Evolutionary conservation across 2,888 invertebrate genomes (phyloP).

Genomic region (Melieria omissa): DNA sequence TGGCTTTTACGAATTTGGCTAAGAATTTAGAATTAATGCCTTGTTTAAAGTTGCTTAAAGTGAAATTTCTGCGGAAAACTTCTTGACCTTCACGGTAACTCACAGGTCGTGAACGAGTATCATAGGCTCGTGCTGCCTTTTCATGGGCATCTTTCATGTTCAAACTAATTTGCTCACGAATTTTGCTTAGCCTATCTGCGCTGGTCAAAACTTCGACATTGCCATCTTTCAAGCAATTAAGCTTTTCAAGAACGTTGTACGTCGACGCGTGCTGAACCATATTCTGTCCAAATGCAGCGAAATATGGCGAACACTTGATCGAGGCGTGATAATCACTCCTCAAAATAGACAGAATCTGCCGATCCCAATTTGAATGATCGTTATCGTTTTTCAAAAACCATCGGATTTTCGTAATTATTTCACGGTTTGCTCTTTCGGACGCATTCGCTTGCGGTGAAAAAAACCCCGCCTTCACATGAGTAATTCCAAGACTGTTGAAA

Average conservation of each 20-base stretch:
- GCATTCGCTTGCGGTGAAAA: conserved; percentile 41
- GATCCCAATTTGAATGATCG: conserved; percentile 31
- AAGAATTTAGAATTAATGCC: no score
- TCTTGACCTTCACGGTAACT: no score
- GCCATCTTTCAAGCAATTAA: conserved; percentile 9
- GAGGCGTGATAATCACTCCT: conserved; percentile 33
- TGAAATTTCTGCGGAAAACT: no score
- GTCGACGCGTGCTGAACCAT: conserved; percentile 27
- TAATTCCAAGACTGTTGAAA: conserved; percentile 23
- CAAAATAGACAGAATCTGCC: conserved; percentile 16
- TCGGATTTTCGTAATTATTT: conserved; percentile 32
- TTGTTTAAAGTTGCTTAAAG: no score
- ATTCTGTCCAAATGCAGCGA: conserved; percentile 27
- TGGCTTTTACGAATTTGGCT: no score
- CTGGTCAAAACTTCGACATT: not conserved
- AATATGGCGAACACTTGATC: conserved; percentile 31
- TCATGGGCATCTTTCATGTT: no score
- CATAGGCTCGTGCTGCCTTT: no score
- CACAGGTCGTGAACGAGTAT: no score
- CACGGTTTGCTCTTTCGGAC: conserved; percentile 36
- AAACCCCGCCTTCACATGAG: conserved; percentile 31
- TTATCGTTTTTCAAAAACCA: conserved; percentile 11
- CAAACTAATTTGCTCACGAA: conserved; percentile 4
- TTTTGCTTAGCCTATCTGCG: conserved; percentile 6
- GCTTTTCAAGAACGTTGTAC: conserved; percentile 27